Percentiles rank a stretch among this genome's conserved stretches.
Evolutionary conservation across 2,113 vertebrate species (phyloP).

Genomic region (Microtus oregoni): DNA sequence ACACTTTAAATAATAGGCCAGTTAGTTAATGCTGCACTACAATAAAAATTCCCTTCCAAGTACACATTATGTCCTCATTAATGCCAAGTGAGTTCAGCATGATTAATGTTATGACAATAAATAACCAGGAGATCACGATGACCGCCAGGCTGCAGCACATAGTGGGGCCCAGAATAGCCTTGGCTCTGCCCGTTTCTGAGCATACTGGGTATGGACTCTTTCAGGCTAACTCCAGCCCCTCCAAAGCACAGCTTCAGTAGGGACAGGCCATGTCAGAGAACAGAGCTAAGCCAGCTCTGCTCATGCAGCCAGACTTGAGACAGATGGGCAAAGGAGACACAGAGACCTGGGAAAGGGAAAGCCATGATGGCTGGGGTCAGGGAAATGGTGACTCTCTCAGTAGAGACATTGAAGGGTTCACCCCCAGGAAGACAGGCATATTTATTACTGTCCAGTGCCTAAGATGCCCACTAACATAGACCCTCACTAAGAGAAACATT

Average conservation of each 20-base stretch:
- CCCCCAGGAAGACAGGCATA: background rate
- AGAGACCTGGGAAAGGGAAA: background rate
- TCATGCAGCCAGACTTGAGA: background rate
- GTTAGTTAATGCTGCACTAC: conserved; percentile 91
- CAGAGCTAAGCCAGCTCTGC: background rate
- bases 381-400: background rate
- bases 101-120: conserved; percentile 90
- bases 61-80: conserved; percentile 89
- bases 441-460: too few relatives aligned
- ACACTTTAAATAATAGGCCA: conserved; percentile 91
- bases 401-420: background rate
- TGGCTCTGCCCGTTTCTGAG: conserved; percentile 19
- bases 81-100: conserved; percentile 89
- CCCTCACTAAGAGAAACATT: background rate
- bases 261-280: background rate
- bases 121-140: conserved; percentile 85
- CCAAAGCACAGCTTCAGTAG: background rate
- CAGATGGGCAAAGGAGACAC: background rate
- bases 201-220: background rate
- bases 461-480: background rate
- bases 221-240: background rate
- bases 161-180: conserved; percentile 65
- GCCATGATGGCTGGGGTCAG: too few relatives aligned
- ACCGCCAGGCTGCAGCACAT: conserved; percentile 77
- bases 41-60: conserved; percentile 89